Evolutionary conservation across 2,888 invertebrate species (phyloP).

Genomic region (Dysmachus trigonus): DNA sequence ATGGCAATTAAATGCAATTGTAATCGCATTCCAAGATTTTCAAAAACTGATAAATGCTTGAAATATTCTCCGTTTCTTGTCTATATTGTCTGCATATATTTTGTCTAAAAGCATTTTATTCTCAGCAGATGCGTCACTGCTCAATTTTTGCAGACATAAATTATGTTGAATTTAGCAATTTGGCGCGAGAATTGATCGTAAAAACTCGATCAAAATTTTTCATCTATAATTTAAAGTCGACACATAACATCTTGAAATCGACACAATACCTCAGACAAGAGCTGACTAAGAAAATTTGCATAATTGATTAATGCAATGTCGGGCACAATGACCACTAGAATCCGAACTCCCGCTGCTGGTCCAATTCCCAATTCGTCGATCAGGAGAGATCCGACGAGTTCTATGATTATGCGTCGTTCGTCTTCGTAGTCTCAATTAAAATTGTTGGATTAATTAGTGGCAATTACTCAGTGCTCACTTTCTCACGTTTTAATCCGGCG

Average conservation of each 20-base stretch:
- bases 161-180: neutral
- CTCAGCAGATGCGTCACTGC: neutral
- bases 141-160: neutral
- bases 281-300: neutral
- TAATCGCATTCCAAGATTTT: neutral
- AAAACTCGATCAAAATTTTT: neutral
- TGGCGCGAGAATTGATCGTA: neutral
- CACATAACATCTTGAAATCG: neutral
- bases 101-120: neutral
- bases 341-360: neutral
- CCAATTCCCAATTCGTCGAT: neutral
- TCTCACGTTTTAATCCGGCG: slow-evolving; percentile 45
- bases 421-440: slow-evolving; percentile 43
- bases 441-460: slow-evolving; percentile 45
- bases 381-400: neutral
- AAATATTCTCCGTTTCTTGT: neutral
- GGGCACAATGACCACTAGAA: neutral
- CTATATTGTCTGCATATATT: neutral
- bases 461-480: slow-evolving; percentile 48
- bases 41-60: neutral
- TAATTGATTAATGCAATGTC: neutral
- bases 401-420: slow-evolving; percentile 12
- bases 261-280: neutral
- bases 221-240: neutral
- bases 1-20: neutral